Evolutionary conservation across 1,140 invertebrate genomes (phyloP), one percentile per base, ranked within the genome.

Genomic region (Ganaspis sp.): DNA sequence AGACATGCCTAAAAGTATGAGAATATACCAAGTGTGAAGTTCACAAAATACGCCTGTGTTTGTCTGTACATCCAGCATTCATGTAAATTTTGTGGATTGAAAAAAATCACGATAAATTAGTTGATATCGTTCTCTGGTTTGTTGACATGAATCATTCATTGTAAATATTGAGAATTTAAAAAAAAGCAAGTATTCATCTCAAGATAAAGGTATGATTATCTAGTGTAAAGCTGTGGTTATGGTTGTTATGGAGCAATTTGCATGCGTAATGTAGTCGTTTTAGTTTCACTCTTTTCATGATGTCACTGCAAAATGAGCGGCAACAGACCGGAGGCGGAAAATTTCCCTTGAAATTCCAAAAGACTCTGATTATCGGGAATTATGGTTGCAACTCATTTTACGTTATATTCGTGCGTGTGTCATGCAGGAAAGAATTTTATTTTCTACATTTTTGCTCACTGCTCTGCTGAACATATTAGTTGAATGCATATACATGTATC

Each of bases 231-330:
- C 15, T 64, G 9, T 64, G 54, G 21, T 29, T 34, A 34, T n/a
- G 58, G 15, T 29, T 4, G 21, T 64, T 64, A 34, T 12, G 82
- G 64, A 74, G 40, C n/a, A 15, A 15, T 4, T 19, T 19, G 53
- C 12, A 45, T 40, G 23, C 49, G 70, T 72, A 58, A 76, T 72
- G 70, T 75, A 26, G 53, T 38, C 3, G 72, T 70, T 77, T 77
- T 70, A 73, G 53, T 77, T 81, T 53, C 76, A 73, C 49, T 75
- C 42, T 79, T 77, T 40, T 40, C 19, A 70, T 78, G 79, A 80
- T 80, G 79, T 80, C 76, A 80, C 73, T 37, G n/a, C 11, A 78
- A 78, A 40, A 78, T 75, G 76, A 26, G 21, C 9, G 53, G 53
- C 21, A 54, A 23, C 9, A 54, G 15, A 49, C 45, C 45, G 45